Evolutionary conservation across 1,140 invertebrate genomes (phyloP), one percentile per base, ranked within the genome.

Genomic region (Heliothis virescens): DNA sequence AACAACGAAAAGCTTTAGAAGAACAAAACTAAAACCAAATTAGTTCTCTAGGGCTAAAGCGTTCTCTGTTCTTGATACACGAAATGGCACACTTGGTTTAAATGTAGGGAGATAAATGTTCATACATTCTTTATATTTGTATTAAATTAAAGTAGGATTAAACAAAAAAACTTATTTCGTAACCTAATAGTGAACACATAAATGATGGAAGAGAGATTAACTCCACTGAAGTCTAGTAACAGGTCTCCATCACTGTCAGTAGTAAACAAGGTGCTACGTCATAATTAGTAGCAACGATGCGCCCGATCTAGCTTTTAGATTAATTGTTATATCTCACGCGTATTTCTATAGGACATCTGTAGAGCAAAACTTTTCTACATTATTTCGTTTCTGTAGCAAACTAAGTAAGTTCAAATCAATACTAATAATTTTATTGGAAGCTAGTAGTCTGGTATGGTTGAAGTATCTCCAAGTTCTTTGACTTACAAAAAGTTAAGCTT

Each of bases 121-220:
- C n/a, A 55, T n/a, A 7, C 5, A 9, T 7, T 16, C 53, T n/a
- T 26, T n/a, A 55, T 5, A 55, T 16, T n/a, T n/a, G 5, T 1
- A 15, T 18, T 16, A 18, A 55, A 55, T 2, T n/a, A 1, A 7
- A 7, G 15, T n/a, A 3, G 5, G n/a, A 53, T 5, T 53, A n/a
- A 5, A 16, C 3, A 2, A 16, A 53, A 53, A 53, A n/a, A 53
- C 15, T 15, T 53, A 53, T 15, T 62, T 34, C 7, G 26, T 62
- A 29, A 62, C 34, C 10, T 47, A 41, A 62, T 9, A n/a, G 2
- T 10, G 16, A 63, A n/a, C 60, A 63, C 34, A 41, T 63, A 63
- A 41, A 63, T 63, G 29, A 63, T 63, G 60, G 60, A 63, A 63
- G 60, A 16, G n/a, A 63, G 16, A 63, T 63, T 63, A 63, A 48